Percentiles rank a stretch among this genome's conserved stretches.
These are phyloP conservation scores for Syngnathus acus DNA, from an alignment of 2,797 vertebrate species.

Conservation along the genomic window DNA sequence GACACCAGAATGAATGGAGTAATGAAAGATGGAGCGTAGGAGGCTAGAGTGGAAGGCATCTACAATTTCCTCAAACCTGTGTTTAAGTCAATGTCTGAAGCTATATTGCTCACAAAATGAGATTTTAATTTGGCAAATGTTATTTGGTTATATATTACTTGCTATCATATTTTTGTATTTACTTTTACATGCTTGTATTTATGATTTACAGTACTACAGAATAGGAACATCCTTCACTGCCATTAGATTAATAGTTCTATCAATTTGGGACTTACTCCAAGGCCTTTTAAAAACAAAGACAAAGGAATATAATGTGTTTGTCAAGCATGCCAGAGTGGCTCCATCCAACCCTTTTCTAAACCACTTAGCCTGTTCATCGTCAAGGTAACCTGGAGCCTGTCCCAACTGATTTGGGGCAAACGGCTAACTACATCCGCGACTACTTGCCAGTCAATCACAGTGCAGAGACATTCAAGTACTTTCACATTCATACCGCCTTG, in stretches of 20 bases:
- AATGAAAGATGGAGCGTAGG: conserved; percentile 35
- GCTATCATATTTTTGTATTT: not conserved
- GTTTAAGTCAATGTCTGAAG: not conserved
- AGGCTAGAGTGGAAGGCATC: not conserved
- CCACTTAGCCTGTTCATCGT: no score
- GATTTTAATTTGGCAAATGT: not conserved
- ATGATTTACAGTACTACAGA: not conserved
- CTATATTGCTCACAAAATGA: not conserved
- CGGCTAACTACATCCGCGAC: no score
- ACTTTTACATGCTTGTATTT: not conserved
- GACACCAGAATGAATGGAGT: conserved; percentile 49
- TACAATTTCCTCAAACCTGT: not conserved
- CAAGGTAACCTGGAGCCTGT: no score
- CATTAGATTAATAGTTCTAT: not conserved
- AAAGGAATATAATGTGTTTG: no score
- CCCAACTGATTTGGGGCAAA: no score
- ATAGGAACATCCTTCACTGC: not conserved
- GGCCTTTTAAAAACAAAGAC: no score
- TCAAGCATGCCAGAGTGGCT: no score
- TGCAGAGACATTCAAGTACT: no score
- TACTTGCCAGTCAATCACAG: no score
- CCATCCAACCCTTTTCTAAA: no score
- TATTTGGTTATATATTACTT: not conserved
- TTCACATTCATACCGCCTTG: no score
- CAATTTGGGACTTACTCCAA: no score